A percentile compares a stretch with the other conserved stretches of the same genome.
Evolutionary conservation across 2,797 vertebrate species (phyloP).

Genomic region (Macropodus opercularis): DNA sequence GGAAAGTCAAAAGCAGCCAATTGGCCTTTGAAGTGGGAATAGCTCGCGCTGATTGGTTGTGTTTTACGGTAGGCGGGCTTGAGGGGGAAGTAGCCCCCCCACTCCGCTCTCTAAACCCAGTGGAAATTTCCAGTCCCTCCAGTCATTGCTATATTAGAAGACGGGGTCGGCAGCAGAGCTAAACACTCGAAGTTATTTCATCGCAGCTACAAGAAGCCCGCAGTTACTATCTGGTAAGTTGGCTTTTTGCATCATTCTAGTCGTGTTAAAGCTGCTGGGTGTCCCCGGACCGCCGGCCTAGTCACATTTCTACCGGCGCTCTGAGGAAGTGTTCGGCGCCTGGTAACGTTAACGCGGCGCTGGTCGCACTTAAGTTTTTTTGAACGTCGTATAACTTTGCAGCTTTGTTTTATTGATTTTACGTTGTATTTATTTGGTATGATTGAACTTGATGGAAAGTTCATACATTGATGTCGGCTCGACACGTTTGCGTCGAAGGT

Average conservation of each 20-base stretch:
- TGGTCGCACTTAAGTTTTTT: too few relatives aligned
- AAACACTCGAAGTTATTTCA: neutral
- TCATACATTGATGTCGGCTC: too few relatives aligned
- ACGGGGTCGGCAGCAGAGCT: fast-evolving
- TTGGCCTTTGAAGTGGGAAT: neutral
- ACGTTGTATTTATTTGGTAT: too few relatives aligned
- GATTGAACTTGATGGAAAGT: too few relatives aligned
- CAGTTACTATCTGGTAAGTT: too few relatives aligned
- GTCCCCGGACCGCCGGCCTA: too few relatives aligned
- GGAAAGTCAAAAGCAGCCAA: conserved; percentile 5
- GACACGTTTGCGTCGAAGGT: neutral
- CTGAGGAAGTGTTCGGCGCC: too few relatives aligned
- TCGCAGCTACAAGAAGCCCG: neutral
- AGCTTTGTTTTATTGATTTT: too few relatives aligned
- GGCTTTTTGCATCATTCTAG: fast-evolving
- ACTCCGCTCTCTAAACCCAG: neutral
- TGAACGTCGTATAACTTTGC: too few relatives aligned
- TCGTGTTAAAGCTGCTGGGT: neutral
- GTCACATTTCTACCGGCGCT: too few relatives aligned
- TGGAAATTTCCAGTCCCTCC: conserved; percentile 79
- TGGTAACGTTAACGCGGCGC: too few relatives aligned
- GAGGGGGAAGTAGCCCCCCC: neutral
- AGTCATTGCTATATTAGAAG: neutral
- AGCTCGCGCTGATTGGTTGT: conserved; percentile 43
- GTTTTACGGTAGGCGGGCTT: neutral